A percentile compares a stretch with the other conserved stretches of the same genome.
These are phyloP conservation scores for Apostichopus parvimensis DNA, from an alignment of 35 echinoderm and acorn worm species.

Conservation along the genomic window DNA sequence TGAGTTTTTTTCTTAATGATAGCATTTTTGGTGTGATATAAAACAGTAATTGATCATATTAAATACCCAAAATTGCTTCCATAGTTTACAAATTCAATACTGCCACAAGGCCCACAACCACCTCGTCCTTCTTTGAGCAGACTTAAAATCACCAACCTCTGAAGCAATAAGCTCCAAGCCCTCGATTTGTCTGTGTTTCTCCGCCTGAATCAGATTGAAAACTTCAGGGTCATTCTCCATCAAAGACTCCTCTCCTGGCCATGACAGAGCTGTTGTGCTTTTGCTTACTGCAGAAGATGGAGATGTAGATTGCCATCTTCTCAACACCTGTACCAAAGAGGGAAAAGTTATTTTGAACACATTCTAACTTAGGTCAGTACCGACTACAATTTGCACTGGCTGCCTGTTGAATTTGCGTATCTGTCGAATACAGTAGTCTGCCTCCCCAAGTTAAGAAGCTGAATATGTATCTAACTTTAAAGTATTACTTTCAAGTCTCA, in stretches of 20 bases:
- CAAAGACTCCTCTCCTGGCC: conserved; percentile 72
- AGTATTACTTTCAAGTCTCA: too few relatives aligned
- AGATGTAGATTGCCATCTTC: not conserved
- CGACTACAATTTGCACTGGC: too few relatives aligned
- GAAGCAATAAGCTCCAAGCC: conserved; percentile 88
- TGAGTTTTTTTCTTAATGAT: too few relatives aligned
- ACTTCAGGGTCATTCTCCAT: conserved; percentile 78
- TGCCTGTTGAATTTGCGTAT: too few relatives aligned
- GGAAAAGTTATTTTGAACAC: too few relatives aligned
- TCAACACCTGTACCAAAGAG: not conserved
- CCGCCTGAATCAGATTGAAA: conserved; percentile 40
- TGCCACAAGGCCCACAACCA: not conserved
- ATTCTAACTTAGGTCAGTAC: too few relatives aligned
- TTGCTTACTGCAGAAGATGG: not conserved
- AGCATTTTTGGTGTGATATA: not conserved
- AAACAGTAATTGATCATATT: not conserved
- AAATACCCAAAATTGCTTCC: not conserved
- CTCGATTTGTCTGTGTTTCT: conserved; percentile 82
- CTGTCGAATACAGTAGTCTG: too few relatives aligned
- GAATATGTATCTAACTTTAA: too few relatives aligned
- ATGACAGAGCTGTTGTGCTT: not conserved
- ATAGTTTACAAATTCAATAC: not conserved
- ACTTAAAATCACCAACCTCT: conserved; percentile 32
- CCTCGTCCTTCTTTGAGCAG: not conserved
- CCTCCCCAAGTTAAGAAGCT: too few relatives aligned